Percentiles rank a stretch among this genome's conserved stretches.
phyloP scores from a whole-genome alignment of 1,140 invertebrate species.

The Pollicipes pollicipes region DNA sequence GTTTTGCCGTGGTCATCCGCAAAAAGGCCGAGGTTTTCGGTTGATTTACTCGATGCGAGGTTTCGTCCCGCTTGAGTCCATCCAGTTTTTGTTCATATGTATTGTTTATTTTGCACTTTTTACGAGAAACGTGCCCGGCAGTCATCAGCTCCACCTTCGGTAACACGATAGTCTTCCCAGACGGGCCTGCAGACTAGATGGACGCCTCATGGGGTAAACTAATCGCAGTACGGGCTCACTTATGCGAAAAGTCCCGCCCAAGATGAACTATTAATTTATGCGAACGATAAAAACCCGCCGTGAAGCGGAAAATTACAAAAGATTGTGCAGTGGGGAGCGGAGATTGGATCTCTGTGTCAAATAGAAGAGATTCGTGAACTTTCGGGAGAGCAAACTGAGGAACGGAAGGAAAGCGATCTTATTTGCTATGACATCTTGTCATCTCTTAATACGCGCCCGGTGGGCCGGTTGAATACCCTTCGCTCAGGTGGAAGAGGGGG shows the following conservation, averaged over 20 bases:
- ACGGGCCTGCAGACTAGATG: not conserved
- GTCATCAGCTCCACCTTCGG: not conserved
- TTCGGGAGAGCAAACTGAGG: too few relatives aligned
- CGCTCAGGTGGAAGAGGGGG: too few relatives aligned
- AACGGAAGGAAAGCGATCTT: too few relatives aligned
- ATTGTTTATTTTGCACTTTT: not conserved
- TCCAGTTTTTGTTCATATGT: not conserved
- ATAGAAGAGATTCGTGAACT: not conserved
- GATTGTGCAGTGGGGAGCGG: not conserved
- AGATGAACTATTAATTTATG: constrained; percentile 2
- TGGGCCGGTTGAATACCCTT: too few relatives aligned
- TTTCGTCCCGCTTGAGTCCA: not conserved
- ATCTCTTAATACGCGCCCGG: too few relatives aligned
- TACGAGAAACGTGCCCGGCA: not conserved
- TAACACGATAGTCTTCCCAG: not conserved
- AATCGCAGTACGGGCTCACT: not conserved
- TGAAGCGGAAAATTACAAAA: constrained; percentile 1
- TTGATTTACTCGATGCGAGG: not conserved
- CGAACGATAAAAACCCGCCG: not conserved
- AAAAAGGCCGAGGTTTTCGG: not conserved
- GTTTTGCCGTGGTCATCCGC: not conserved
- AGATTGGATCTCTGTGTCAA: not conserved
- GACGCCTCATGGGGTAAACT: not conserved
- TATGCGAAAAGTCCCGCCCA: not conserved
- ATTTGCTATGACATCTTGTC: too few relatives aligned